Evolutionary conservation across 2,797 vertebrate species (phyloP).

Genomic region (Dicrostonyx torquatus): DNA sequence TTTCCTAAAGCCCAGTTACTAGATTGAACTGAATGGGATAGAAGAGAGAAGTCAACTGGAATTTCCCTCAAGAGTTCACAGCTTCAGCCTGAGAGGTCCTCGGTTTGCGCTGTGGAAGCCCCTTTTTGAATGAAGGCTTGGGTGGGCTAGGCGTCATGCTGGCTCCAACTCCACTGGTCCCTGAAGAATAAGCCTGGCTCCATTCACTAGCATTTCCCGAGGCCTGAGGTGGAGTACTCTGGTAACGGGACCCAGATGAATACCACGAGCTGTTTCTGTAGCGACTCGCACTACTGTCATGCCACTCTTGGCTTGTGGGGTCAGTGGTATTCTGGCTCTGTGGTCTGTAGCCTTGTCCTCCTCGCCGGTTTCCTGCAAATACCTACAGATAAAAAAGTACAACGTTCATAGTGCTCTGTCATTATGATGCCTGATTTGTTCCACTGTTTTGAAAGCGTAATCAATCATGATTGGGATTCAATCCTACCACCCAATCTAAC

Average conservation of each 20-base stretch:
- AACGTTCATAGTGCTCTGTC: conserved; percentile 27
- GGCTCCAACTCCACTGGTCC: conserved; percentile 80
- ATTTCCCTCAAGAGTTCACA: conserved; percentile 78
- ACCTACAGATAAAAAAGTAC: conserved; percentile 83
- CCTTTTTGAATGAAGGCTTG: conserved; percentile 84
- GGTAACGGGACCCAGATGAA: conserved; percentile 84
- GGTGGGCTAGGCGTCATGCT: conserved; percentile 69
- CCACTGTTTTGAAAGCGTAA: conserved; percentile 5
- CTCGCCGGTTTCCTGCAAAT: conserved; percentile 90
- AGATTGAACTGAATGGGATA: conserved; percentile 62
- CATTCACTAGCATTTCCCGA: conserved; percentile 68
- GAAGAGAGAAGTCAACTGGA: conserved; percentile 50
- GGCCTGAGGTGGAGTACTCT: conserved; percentile 76
- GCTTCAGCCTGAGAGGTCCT: conserved; percentile 87
- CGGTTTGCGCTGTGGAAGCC: conserved; percentile 92
- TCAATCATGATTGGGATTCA: neutral
- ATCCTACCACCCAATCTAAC: neutral
- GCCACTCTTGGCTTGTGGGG: conserved; percentile 84
- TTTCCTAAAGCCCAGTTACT: conserved; percentile 81
- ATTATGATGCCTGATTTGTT: neutral
- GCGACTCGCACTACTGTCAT: conserved; percentile 69
- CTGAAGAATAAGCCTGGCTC: conserved; percentile 72
- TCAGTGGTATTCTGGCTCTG: conserved; percentile 89
- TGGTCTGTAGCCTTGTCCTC: conserved; percentile 88
- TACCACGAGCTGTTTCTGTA: conserved; percentile 85